phyloP scores from a whole-genome alignment of 2,113 vertebrate genomes.

The Trochalopteron elliotii region DNA sequence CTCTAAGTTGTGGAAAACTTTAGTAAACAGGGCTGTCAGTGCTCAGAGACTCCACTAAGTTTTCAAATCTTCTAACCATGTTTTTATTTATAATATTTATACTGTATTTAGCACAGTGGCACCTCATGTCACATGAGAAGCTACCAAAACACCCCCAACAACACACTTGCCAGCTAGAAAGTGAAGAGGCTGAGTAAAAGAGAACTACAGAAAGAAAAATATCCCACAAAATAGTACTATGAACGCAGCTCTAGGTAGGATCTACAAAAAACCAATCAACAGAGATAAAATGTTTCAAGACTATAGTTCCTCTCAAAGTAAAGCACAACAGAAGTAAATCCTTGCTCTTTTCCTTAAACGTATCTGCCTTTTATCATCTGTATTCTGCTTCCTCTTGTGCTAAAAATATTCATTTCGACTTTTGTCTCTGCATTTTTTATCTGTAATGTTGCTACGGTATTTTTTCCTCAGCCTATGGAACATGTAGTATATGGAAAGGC shows the following conservation, averaged over 20 bases:
- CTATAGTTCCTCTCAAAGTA: background rate
- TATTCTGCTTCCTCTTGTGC: background rate
- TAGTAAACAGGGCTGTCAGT: background rate
- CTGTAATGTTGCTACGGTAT: background rate
- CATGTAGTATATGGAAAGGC: background rate
- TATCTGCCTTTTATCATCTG: background rate
- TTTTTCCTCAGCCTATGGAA: background rate
- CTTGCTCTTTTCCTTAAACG: background rate
- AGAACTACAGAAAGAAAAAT: background rate
- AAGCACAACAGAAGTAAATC: background rate
- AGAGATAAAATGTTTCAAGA: background rate
- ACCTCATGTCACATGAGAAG: background rate
- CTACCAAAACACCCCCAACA: background rate
- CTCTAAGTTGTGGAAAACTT: background rate
- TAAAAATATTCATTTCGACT: background rate
- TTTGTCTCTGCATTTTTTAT: constrained; percentile 1
- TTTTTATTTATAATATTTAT: background rate
- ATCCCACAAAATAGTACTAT: background rate
- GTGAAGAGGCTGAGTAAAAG: background rate
- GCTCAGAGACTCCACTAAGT: background rate
- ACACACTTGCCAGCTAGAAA: background rate
- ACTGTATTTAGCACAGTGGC: background rate
- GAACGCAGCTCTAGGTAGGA: background rate
- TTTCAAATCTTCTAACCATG: background rate
- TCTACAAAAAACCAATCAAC: background rate